Evolutionary conservation across 2,797 vertebrate genomes (phyloP).

Genomic region (Squalus acanthias): DNA sequence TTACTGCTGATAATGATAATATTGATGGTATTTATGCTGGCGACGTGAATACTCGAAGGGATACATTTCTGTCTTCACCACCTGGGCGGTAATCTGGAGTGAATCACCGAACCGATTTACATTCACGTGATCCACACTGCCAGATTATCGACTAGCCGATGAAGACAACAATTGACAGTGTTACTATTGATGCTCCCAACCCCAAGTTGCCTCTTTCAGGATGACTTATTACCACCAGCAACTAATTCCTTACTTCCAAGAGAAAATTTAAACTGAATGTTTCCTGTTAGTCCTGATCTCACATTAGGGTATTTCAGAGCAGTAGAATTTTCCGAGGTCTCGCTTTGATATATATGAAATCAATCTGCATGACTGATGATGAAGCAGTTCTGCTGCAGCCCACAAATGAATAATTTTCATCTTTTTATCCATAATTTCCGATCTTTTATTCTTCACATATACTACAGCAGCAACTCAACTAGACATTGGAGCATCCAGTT

Average conservation of each 20-base stretch:
- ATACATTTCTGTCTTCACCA: background rate
- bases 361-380: background rate
- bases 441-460: background rate
- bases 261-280: background rate
- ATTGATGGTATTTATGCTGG: background rate
- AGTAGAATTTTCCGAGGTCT: background rate
- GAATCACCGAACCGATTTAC: background rate
- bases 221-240: background rate
- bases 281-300: background rate
- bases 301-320: background rate
- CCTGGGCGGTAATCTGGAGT: background rate
- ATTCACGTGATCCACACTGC: background rate
- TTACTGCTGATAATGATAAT: background rate
- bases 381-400: background rate
- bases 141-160: background rate
- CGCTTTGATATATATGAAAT: background rate
- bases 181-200: background rate
- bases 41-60: background rate
- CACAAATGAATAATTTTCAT: background rate
- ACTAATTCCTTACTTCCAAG: background rate
- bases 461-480: background rate
- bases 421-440: background rate
- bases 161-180: background rate
- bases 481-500: background rate
- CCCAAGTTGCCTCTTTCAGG: background rate